Base-by-base conservation (phyloP, 2,888 invertebrate species). In the Protodeltote pygarga region DNA sequence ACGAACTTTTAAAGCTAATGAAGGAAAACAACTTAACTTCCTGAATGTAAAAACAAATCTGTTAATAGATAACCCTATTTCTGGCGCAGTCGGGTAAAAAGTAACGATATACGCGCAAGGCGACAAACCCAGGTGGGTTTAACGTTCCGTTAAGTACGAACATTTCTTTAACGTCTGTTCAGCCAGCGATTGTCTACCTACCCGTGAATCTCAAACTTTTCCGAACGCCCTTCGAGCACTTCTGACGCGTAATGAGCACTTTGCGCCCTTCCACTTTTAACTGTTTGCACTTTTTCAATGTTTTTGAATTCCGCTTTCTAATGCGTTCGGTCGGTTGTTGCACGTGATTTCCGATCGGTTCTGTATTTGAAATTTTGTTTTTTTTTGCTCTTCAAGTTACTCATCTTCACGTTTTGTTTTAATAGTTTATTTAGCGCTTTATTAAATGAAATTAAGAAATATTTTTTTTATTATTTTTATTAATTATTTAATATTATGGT, bases 241-340 rank as follows among this genome's bases (percentile, higher is more conserved):
- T 75, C 79, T 75, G 71, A 71, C 71, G 65, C 77, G 75, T 88
- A 89, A 89, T 86, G 89, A 89, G 84, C 84, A 78, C 87, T 84
- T 78, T 70, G 50, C 79, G 72, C 75, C 72, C 75, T 70, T 62
- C 70, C 32, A 50, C 37, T 81, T 76, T 80, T 75, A 82, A 85
- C 82, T 83, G 81, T 88, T 81, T 79, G 74, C 80, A 75, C 79
- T 82, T 81, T 79, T 73, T 65, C 71, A 70, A 77, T 71, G 49
- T 52, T 52, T 46, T 32, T 17, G 20, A 13, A 47, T 53, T 53
- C 33, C 38, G 24, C 49, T 50, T 20, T 52, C 32, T 10, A 42
- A 55, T 49, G 37, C 39, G 13, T 57, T 49, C 1, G 2, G 2
- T n/a, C n/a, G n/a, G n/a, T n/a, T n/a, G n/a, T n/a, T n/a, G n/a